Conservation (phyloP, 2,113 vertebrate species). For the Ibidorhyncha struthersii region DNA sequence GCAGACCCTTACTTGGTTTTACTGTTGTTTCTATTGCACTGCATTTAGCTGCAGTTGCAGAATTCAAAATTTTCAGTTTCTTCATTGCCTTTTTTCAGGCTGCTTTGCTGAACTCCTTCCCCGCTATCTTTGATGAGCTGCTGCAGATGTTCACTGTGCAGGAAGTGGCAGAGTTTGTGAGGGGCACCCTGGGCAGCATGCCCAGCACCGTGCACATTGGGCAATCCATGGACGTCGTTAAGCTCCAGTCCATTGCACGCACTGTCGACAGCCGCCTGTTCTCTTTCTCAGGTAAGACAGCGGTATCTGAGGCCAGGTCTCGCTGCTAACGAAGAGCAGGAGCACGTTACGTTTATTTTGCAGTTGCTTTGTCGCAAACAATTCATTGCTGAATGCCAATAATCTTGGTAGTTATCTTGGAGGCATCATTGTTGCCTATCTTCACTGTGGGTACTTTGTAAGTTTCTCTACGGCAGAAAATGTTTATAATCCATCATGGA, state of each 20-base stretch:
- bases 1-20: background rate
- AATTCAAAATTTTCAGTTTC: background rate
- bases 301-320: background rate
- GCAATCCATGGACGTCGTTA: constrained; percentile 96
- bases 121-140: constrained; percentile 95
- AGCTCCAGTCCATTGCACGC: constrained; percentile 94
- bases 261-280: constrained; percentile 96
- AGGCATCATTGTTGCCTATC: accelerated
- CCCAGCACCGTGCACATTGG: constrained; percentile 94
- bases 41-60: background rate
- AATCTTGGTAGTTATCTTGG: background rate
- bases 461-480: background rate
- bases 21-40: background rate
- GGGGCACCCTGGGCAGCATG: constrained; percentile 94
- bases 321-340: background rate
- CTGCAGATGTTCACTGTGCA: constrained; percentile 97
- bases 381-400: background rate
- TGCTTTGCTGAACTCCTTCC: constrained; percentile 93
- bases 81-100: constrained; percentile 75
- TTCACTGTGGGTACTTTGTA: background rate
- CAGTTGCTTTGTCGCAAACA: background rate
- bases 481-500: background rate
- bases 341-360: background rate
- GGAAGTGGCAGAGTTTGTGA: constrained; percentile 94
- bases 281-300: constrained; percentile 88